Percentiles rank a stretch among this genome's conserved stretches.
phyloP scores from a whole-genome alignment of 1,140 invertebrate species.

The Apis cerana region DNA sequence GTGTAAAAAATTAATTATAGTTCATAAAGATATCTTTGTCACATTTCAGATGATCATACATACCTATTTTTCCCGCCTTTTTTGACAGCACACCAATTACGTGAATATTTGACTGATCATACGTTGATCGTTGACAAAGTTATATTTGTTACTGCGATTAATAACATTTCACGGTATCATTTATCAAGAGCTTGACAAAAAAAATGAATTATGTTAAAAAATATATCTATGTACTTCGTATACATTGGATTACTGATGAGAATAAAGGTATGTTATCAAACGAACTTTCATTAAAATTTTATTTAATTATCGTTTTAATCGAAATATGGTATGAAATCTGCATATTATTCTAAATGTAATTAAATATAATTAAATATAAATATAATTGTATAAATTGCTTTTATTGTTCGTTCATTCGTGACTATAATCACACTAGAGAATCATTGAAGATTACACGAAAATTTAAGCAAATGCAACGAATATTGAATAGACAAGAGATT shows the following conservation, averaged over 20 bases:
- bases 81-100: neutral
- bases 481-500: neutral
- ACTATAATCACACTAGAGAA: neutral
- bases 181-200: neutral
- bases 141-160: neutral
- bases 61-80: neutral
- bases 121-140: neutral
- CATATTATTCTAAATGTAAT: slow-evolving; percentile 4
- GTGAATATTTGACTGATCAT: neutral
- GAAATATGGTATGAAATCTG: neutral
- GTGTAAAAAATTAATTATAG: no score
- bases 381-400: neutral
- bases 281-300: slow-evolving; percentile 8
- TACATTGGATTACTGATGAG: neutral
- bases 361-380: slow-evolving; percentile 5
- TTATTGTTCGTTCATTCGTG: neutral
- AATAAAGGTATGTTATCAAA: neutral
- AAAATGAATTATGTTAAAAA: neutral
- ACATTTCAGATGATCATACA: no score
- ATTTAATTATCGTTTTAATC: slow-evolving; percentile 9
- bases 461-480: neutral
- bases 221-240: neutral
- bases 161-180: neutral
- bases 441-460: neutral
- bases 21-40: neutral